These are phyloP conservation scores for Myzus persicae DNA, from an alignment of 1,140 invertebrate genomes.

Conservation along the genomic window DNA sequence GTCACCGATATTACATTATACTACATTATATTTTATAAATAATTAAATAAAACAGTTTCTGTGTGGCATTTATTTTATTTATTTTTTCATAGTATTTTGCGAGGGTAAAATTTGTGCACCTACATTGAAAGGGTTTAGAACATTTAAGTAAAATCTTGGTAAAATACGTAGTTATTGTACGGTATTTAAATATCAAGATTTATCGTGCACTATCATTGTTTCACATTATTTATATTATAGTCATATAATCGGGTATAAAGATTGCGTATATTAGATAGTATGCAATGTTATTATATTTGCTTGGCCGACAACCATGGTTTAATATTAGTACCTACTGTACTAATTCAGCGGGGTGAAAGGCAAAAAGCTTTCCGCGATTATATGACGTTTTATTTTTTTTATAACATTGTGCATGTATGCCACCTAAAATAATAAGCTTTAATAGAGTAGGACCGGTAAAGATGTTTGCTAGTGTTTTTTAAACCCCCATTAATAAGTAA, in stretches of 20 bases:
- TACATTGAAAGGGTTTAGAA: too few relatives aligned
- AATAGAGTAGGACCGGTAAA: neutral
- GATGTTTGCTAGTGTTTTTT: neutral
- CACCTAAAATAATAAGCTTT: neutral
- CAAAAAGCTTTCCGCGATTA: neutral
- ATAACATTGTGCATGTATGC: neutral
- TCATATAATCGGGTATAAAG: neutral
- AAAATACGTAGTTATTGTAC: too few relatives aligned
- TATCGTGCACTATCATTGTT: neutral
- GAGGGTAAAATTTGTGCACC: too few relatives aligned
- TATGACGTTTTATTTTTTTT: neutral
- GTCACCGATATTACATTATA: too few relatives aligned
- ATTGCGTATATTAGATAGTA: neutral
- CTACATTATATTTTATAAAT: too few relatives aligned
- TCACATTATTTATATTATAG: neutral
- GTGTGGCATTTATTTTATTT: too few relatives aligned
- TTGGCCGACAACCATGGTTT: neutral
- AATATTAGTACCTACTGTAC: neutral
- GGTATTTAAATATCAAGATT: neutral
- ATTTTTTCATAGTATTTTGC: too few relatives aligned
- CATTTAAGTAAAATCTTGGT: too few relatives aligned
- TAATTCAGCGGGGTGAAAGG: neutral
- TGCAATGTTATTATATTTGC: neutral
- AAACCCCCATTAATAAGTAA: too few relatives aligned
- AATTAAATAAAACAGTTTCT: too few relatives aligned